Conservation (phyloP, 1,140 invertebrate species). For the Diabrotica virgifera region DNA sequence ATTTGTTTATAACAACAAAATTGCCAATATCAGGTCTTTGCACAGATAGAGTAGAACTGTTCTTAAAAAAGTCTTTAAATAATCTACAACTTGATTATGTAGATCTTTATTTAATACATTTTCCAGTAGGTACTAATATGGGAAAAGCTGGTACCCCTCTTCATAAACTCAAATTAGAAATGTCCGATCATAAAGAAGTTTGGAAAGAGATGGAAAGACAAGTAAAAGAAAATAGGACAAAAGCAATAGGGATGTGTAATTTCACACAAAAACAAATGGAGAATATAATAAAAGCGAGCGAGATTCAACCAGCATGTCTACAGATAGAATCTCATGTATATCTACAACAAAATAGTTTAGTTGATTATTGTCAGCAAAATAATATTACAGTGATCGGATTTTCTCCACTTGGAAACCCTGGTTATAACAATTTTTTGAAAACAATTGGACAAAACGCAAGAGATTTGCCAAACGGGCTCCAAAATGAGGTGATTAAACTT, state of each 20-base stretch:
- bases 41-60: slow-evolving; percentile 50
- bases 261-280: slow-evolving; percentile 69
- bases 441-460: slow-evolving; percentile 43
- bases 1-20: slow-evolving; percentile 81
- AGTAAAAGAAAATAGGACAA: slow-evolving; percentile 59
- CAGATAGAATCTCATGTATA: slow-evolving; percentile 80
- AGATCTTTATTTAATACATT: slow-evolving; percentile 80
- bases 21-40: slow-evolving; percentile 54
- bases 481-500: slow-evolving; percentile 63
- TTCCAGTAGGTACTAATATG: slow-evolving; percentile 64
- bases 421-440: slow-evolving; percentile 51
- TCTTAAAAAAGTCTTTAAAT: slow-evolving; percentile 64
- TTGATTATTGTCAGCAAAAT: slow-evolving; percentile 67
- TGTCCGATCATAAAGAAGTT: slow-evolving; percentile 60
- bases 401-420: slow-evolving; percentile 73
- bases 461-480: slow-evolving; percentile 65
- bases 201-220: slow-evolving; percentile 79
- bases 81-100: slow-evolving; percentile 73
- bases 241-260: slow-evolving; percentile 74
- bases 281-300: slow-evolving; percentile 59
- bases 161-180: not conserved
- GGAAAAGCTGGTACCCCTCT: slow-evolving; percentile 43
- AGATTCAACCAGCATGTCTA: slow-evolving; percentile 67
- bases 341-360: slow-evolving; percentile 71
- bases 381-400: slow-evolving; percentile 77